A percentile compares a stretch with the other conserved stretches of the same genome.
Conservation (phyloP, 2,113 vertebrate genomes). For the Chloebia gouldiae region DNA sequence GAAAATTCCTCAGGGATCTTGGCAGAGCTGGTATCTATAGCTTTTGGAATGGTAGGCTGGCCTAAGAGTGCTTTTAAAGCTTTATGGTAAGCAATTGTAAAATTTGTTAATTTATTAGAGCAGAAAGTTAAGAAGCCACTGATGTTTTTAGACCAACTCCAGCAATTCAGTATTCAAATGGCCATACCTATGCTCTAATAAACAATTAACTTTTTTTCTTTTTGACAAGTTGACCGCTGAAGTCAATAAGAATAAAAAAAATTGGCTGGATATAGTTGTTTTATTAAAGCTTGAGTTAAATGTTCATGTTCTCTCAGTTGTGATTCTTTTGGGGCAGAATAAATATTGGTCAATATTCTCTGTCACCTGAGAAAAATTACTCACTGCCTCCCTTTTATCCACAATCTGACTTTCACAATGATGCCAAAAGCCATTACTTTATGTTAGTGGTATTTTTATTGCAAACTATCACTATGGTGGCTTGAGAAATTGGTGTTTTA, state of each 20-base stretch:
- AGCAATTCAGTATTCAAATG: not conserved
- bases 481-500: not conserved
- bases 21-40: not conserved
- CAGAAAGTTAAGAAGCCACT: not conserved
- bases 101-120: not conserved
- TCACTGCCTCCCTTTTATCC: not conserved
- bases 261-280: not conserved
- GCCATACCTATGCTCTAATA: not conserved
- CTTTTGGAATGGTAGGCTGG: constrained; percentile 13
- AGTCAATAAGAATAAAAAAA: not conserved
- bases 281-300: not conserved
- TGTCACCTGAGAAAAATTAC: not conserved
- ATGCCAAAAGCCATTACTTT: not conserved
- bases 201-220: not conserved
- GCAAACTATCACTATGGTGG: not conserved
- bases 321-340: not conserved
- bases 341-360: not conserved
- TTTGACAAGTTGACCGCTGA: not conserved
- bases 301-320: not conserved
- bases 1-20: constrained; percentile 32
- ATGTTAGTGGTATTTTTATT: not conserved
- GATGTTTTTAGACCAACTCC: not conserved
- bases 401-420: not conserved
- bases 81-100: not conserved
- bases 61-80: not conserved